Base-by-base conservation (phyloP, 2,888 invertebrate species). In the Sinelater perroti region DNA sequence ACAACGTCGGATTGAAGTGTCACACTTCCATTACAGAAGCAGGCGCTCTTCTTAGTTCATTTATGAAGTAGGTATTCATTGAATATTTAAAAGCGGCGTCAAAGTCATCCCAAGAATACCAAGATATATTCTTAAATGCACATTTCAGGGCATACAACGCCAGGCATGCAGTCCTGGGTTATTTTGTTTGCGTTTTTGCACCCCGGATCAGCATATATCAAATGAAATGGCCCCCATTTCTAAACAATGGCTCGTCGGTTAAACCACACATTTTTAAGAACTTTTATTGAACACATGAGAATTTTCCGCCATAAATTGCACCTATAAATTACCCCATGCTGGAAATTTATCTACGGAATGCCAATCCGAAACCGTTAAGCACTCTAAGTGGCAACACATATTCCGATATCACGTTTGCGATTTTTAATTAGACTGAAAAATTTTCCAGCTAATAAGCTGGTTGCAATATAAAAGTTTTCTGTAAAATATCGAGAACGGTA, bases 11-110 rank as follows among this genome's bases (percentile, higher is more conserved):
- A 35, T 35, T 35, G 35, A 18, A 35, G 35, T 35, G 35, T 35
- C 35, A 35, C 35, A 35, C 35, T 35, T 35, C 35, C 35, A 35
- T 35, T 35, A 35, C 18, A 35, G 18, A 35, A 35, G 35, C 35
- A 35, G 35, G 2, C 14, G 11, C 35, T 13, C 20, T 38, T 38
- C 38, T 38, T 38, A 20, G 38, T 44, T 44, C 44, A 16, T 28
- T 44, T 28, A 44, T 26, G 16, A 26, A 26, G 44, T 44, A 44
- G 7, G 16, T 44, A 24, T 28, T 26, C 44, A 26, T 44, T 26
- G 44, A 44, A 44, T 44, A 44, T 26, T 26, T 26, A 24, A 26
- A 44, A 44, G 14, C 11, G 24, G 44, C 16, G 42, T 11, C 20
- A 11, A 38, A 38, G 21, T 38, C 38, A 20, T 20, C 38, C 18